Evolutionary conservation across 1,140 invertebrate species (phyloP).

Genomic region (Drosophila ironensis): DNA sequence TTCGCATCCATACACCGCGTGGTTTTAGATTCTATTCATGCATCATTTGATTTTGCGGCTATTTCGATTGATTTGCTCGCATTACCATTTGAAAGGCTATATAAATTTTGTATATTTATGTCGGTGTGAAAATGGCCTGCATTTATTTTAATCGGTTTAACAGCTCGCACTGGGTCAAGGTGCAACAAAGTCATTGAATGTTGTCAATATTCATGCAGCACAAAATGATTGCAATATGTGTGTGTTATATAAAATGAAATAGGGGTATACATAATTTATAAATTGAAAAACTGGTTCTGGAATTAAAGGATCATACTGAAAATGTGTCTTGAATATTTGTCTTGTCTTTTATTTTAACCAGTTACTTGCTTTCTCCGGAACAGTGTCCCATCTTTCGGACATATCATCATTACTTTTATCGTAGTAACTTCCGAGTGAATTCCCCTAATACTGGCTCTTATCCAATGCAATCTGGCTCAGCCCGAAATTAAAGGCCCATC

Average conservation of each 20-base stretch:
- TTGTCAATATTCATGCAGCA: background rate
- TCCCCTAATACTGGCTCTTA: background rate
- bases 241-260: background rate
- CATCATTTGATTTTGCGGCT: slow-evolving; percentile 76
- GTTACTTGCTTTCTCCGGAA: no score
- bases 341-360: no score
- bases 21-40: slow-evolving; percentile 64
- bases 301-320: no score
- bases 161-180: slow-evolving; percentile 5
- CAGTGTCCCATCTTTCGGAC: no score
- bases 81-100: slow-evolving; percentile 24
- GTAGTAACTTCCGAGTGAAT: slow-evolving; percentile 23
- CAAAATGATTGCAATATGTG: no score
- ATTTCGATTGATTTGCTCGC: slow-evolving; percentile 68
- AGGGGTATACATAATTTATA: no score
- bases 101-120: slow-evolving; percentile 21
- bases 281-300: no score
- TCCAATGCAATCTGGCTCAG: slow-evolving; percentile 18
- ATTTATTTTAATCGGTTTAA: slow-evolving; percentile 50
- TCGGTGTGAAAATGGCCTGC: slow-evolving; percentile 13
- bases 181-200: background rate
- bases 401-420: background rate
- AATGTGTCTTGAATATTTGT: no score
- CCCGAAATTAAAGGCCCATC: slow-evolving; percentile 64
- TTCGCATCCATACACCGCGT: slow-evolving; percentile 37